phyloP scores from a whole-genome alignment of 1,140 invertebrate species.

The Diuraphis noxia region DNA sequence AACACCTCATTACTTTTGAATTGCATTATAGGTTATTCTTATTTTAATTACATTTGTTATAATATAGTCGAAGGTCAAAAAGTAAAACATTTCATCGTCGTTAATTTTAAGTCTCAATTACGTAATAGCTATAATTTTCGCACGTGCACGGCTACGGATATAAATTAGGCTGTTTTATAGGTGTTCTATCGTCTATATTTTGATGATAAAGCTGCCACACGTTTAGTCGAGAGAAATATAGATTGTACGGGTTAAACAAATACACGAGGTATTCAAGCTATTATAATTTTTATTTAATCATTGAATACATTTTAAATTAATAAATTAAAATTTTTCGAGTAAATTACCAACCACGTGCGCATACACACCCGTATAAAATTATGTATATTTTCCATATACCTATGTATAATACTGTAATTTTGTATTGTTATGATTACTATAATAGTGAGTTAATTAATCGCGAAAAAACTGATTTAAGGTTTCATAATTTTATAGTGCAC shows the following conservation, averaged over 20 bases:
- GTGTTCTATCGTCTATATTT: not conserved
- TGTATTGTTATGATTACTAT: not conserved
- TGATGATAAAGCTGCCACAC: not conserved
- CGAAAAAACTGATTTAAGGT: not conserved
- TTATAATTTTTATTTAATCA: not conserved
- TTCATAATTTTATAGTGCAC: not conserved
- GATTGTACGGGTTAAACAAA: not conserved
- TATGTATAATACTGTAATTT: not conserved
- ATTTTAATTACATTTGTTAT: not conserved
- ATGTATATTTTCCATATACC: too few species aligned
- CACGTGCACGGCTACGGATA: not conserved
- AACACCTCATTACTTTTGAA: not conserved
- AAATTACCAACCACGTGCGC: not conserved
- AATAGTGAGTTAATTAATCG: not conserved
- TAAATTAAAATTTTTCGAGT: not conserved
- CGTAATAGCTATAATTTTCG: conserved; percentile 17
- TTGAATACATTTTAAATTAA: not conserved
- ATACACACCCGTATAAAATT: not conserved
- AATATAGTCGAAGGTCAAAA: conserved; percentile 1
- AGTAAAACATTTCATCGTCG: not conserved
- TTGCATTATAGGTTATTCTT: not conserved
- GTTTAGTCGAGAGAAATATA: not conserved
- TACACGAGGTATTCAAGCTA: not conserved
- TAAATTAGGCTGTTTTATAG: not conserved
- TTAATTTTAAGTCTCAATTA: not conserved